Conservation (phyloP, 53 echinoderm and acorn worm species). For the Stichopus horrens region DNA sequence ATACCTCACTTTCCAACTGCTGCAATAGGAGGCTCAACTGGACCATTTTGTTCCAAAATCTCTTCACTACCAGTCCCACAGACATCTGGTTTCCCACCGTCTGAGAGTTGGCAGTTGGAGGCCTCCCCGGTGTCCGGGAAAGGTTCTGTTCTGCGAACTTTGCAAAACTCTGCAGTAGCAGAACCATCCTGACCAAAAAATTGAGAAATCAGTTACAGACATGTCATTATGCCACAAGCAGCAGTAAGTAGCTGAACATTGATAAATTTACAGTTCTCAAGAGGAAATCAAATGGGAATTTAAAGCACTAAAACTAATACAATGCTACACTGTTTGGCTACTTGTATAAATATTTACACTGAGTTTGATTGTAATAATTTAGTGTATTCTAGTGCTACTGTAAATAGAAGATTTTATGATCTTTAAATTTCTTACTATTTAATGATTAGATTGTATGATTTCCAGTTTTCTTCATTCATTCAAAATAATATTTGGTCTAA, state of each 20-base stretch:
- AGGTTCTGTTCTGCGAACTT: conserved; percentile 82
- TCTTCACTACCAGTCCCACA: conserved; percentile 91
- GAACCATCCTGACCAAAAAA: conserved; percentile 65
- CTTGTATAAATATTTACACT: too few relatives aligned
- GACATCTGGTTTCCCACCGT: conserved; percentile 89
- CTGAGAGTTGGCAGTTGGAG: conserved; percentile 64
- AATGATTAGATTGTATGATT: too few relatives aligned
- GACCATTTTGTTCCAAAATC: conserved; percentile 98
- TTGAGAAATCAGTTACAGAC: not conserved
- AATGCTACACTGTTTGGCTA: too few relatives aligned
- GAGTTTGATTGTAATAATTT: too few relatives aligned
- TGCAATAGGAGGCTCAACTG: conserved; percentile 75
- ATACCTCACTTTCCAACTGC: conserved; percentile 84
- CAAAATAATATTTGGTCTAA: too few relatives aligned
- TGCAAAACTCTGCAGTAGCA: conserved; percentile 91
- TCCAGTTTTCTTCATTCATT: too few relatives aligned
- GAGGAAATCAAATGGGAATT: too few relatives aligned
- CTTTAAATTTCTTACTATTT: too few relatives aligned
- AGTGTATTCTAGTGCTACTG: too few relatives aligned
- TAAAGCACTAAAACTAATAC: too few relatives aligned
- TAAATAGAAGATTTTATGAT: too few relatives aligned
- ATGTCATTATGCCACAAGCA: not conserved
- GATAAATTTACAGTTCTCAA: too few relatives aligned
- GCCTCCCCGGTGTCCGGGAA: conserved; percentile 58
- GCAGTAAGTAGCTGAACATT: not conserved